Evolutionary conservation across 2,797 vertebrate genomes (phyloP).

Genomic region (Cephalopachus bancanus): DNA sequence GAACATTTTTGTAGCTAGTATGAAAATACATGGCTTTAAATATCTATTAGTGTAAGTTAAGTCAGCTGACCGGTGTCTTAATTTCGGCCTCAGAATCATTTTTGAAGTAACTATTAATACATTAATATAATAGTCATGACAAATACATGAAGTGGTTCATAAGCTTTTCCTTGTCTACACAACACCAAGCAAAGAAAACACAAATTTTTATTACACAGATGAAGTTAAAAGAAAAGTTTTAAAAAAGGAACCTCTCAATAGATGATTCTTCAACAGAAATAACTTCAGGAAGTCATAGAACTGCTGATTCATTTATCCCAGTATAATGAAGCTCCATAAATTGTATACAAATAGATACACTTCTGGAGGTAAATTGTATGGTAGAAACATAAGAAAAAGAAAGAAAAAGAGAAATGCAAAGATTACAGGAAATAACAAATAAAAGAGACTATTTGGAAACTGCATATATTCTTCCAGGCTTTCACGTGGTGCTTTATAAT

Average conservation of each 20-base stretch:
- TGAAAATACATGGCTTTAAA: background rate
- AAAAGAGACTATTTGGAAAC: background rate
- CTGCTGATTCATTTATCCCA: background rate
- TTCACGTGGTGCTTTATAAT: background rate
- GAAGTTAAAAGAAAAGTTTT: background rate
- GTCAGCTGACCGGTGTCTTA: background rate
- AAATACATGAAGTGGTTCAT: background rate
- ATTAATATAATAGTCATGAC: background rate
- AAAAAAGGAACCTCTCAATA: background rate
- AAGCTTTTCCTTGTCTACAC: background rate
- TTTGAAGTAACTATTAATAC: background rate
- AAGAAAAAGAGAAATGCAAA: background rate
- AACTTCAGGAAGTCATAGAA: background rate
- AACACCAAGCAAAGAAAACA: background rate
- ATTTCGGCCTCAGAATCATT: background rate
- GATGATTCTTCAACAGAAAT: background rate
- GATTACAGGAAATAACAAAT: background rate
- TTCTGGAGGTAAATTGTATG: background rate
- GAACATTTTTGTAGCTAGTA: background rate
- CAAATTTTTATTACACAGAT: background rate
- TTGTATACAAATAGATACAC: background rate
- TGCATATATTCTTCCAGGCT: background rate
- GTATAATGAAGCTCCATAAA: background rate
- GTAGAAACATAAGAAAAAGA: background rate
- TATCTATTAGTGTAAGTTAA: background rate